These are phyloP conservation scores for Aurelia sp. DNA, from an alignment of 30 jellyfish, hydroid and myxozoan genomes.

Conservation along the genomic window DNA sequence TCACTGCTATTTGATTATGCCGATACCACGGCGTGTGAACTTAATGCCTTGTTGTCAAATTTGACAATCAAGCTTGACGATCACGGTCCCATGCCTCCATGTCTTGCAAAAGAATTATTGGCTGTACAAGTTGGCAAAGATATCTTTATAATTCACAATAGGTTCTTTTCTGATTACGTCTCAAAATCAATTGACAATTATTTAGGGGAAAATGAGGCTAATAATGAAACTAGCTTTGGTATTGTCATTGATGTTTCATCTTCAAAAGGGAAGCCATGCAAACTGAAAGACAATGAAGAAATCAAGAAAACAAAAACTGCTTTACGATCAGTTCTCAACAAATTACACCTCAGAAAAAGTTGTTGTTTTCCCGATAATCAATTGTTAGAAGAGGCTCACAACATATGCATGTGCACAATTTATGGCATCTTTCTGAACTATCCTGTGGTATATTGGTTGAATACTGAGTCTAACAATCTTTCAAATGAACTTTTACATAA, in stretches of 20 bases:
- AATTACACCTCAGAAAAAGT: not conserved
- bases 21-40: not conserved
- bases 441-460: constrained; percentile 45
- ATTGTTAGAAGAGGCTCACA: not conserved
- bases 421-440: constrained; percentile 34
- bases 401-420: constrained; percentile 4
- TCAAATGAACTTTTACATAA: not conserved
- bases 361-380: not conserved
- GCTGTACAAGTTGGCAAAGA: constrained; percentile 22
- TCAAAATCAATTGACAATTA: not conserved
- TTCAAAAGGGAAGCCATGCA: not conserved
- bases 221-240: not conserved
- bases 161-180: not conserved
- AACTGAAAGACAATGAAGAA: not conserved
- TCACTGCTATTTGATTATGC: constrained; percentile 40
- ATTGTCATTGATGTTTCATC: constrained; percentile 20
- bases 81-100: not conserved
- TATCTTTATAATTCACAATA: not conserved
- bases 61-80: not conserved
- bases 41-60: not conserved
- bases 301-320: not conserved
- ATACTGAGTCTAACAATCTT: constrained; percentile 10
- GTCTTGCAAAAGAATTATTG: not conserved
- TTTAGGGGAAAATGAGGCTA: not conserved
- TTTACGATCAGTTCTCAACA: not conserved